Conservation (phyloP, 2,888 invertebrate genomes). For the Timema podura region DNA sequence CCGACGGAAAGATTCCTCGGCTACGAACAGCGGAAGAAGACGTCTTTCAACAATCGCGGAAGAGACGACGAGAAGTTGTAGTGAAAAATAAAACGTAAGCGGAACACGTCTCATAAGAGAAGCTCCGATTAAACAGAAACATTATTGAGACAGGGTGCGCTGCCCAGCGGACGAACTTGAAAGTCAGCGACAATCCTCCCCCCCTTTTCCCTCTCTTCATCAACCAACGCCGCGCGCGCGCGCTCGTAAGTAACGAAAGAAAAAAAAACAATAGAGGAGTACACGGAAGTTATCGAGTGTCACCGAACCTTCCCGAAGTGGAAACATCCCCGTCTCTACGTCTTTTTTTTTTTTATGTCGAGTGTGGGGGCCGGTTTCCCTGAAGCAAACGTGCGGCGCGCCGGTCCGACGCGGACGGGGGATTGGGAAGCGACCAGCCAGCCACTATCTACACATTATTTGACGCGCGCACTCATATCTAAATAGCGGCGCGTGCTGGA, state of each 20-base stretch:
- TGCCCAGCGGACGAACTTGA: conserved; percentile 27
- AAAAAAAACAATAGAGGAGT: conserved; percentile 7
- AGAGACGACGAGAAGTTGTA: background rate
- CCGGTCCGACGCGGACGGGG: too few relatives aligned
- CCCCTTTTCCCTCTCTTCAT: background rate
- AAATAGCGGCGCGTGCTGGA: background rate
- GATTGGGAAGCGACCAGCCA: too few relatives aligned
- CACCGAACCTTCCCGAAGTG: background rate
- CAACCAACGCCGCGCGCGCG: too few relatives aligned
- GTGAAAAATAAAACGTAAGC: too few relatives aligned
- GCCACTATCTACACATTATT: background rate
- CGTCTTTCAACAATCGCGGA: background rate
- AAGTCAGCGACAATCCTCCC: conserved; percentile 16
- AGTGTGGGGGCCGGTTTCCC: too few relatives aligned
- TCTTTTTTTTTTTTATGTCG: too few relatives aligned
- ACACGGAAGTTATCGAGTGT: conserved; percentile 7
- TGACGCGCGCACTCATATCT: conserved; percentile 27
- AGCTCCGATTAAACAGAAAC: background rate
- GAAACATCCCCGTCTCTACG: conserved; percentile 4
- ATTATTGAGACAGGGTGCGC: conserved; percentile 27
- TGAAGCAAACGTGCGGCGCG: too few relatives aligned
- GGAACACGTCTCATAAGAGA: too few relatives aligned
- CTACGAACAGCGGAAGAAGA: background rate
- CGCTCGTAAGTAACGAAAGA: too few relatives aligned
- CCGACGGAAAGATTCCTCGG: background rate